Evolutionary conservation across 1,140 invertebrate species (phyloP).

Genomic region (Acarapis woodi): DNA sequence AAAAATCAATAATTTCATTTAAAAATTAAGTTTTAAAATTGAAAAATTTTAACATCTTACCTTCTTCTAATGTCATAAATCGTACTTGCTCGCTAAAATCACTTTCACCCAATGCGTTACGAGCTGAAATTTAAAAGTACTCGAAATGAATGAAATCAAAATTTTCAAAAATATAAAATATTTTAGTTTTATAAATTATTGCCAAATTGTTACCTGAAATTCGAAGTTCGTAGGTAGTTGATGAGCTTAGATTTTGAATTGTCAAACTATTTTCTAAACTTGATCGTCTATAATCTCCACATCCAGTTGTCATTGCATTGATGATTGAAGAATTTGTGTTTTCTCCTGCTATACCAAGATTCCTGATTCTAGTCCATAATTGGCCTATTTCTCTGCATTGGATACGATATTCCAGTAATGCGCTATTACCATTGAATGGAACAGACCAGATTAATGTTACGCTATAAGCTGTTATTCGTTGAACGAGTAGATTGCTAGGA

Average conservation of each 20-base stretch:
- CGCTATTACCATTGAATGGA: conserved; percentile 82
- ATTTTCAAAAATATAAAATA: too few species aligned
- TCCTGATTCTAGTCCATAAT: not conserved
- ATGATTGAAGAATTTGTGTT: not conserved
- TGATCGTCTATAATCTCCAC: not conserved
- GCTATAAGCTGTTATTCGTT: conserved; percentile 62
- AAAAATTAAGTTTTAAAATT: too few species aligned
- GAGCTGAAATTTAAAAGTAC: too few species aligned
- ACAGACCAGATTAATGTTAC: conserved; percentile 70
- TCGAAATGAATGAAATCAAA: too few species aligned
- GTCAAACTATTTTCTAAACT: not conserved
- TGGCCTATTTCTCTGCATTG: conserved; percentile 19
- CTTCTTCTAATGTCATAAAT: not conserved
- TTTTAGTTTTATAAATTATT: too few species aligned
- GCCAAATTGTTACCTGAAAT: not conserved
- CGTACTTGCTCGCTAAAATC: not conserved
- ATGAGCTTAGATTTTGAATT: not conserved
- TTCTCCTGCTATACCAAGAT: not conserved
- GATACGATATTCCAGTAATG: conserved; percentile 61
- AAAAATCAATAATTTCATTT: too few species aligned
- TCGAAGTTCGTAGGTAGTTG: not conserved
- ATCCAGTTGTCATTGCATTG: not conserved
- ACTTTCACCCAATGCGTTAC: not conserved
- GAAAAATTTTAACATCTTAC: not conserved
- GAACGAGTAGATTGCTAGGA: conserved; percentile 57